phyloP scores from a whole-genome alignment of 2,888 invertebrate genomes.

The Trichogramma evanescens region DNA sequence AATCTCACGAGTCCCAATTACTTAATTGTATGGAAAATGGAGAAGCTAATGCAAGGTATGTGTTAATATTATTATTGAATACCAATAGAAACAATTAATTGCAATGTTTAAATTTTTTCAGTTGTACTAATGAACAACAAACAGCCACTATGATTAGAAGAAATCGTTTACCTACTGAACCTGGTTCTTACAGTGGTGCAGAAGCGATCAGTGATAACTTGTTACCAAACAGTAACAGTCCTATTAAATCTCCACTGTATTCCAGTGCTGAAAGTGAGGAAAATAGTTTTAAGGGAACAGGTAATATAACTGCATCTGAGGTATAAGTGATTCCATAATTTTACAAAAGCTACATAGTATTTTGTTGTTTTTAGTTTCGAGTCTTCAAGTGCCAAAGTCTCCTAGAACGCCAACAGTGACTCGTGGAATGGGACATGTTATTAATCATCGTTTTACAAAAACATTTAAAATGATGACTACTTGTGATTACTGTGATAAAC shows the following conservation, averaged over 20 bases:
- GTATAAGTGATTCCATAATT: neutral
- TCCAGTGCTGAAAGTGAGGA: constrained; percentile 51
- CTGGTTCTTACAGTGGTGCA: constrained; percentile 51
- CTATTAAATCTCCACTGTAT: constrained; percentile 57
- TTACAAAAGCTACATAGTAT: neutral
- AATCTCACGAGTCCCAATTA: constrained; percentile 86
- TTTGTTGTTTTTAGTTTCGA: constrained; percentile 40
- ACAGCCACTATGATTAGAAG: constrained; percentile 38
- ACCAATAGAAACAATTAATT: neutral
- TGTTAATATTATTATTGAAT: constrained; percentile 4
- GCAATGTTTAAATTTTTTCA: constrained; percentile 19
- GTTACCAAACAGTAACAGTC: constrained; percentile 47
- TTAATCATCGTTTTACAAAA: constrained; percentile 84
- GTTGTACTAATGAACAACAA: constrained; percentile 22
- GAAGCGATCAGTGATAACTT: constrained; percentile 35
- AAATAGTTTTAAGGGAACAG: constrained; percentile 48
- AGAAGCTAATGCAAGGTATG: constrained; percentile 44
- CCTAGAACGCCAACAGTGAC: constrained; percentile 72
- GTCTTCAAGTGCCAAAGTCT: constrained; percentile 58
- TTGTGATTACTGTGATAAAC: constrained; percentile 84
- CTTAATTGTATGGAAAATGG: constrained; percentile 57
- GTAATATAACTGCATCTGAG: constrained; percentile 21
- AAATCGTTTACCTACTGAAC: constrained; percentile 55
- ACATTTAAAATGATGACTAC: constrained; percentile 82
- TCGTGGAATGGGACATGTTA: constrained; percentile 81